A percentile compares a stretch with the other conserved stretches of the same genome.
phyloP scores from a whole-genome alignment of 2,888 invertebrate genomes.

The Cataglyphis cursor region DNA sequence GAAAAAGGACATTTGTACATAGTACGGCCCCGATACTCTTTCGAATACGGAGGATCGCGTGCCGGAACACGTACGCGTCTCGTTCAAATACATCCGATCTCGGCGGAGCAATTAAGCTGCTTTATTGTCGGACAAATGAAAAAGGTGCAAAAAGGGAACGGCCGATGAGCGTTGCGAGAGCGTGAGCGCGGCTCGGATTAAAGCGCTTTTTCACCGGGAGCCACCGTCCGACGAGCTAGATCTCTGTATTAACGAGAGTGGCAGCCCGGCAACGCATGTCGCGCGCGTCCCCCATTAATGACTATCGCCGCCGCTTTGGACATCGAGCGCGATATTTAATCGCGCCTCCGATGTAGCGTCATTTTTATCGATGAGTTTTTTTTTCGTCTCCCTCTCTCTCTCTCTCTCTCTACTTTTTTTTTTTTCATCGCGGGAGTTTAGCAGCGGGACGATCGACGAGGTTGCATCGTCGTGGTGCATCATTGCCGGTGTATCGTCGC shows the following conservation, averaged over 20 bases:
- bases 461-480: constrained; percentile 4
- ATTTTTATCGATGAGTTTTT: constrained; percentile 69
- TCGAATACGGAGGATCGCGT: constrained; percentile 41
- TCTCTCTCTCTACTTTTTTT: neutral
- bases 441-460: neutral
- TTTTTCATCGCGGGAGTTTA: constrained; percentile 19
- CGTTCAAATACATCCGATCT: constrained; percentile 49
- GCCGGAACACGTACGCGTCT: constrained; percentile 44
- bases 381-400: neutral
- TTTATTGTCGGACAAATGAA: constrained; percentile 51
- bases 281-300: constrained; percentile 71
- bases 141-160: constrained; percentile 5
- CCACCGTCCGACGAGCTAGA: constrained; percentile 36
- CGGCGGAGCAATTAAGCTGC: constrained; percentile 53
- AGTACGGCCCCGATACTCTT: constrained; percentile 13
- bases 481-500: constrained; percentile 8
- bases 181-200: constrained; percentile 45
- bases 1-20: constrained; percentile 11
- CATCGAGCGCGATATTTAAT: constrained; percentile 75
- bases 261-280: constrained; percentile 47
- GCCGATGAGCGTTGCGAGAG: neutral
- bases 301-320: constrained; percentile 67
- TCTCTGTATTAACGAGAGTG: constrained; percentile 58
- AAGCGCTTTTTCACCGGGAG: constrained; percentile 52
- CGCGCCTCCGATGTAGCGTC: constrained; percentile 67